These are phyloP conservation scores for Morbakka virulenta DNA, from an alignment of 30 jellyfish, hydroid and myxozoan genomes.

Conservation along the genomic window DNA sequence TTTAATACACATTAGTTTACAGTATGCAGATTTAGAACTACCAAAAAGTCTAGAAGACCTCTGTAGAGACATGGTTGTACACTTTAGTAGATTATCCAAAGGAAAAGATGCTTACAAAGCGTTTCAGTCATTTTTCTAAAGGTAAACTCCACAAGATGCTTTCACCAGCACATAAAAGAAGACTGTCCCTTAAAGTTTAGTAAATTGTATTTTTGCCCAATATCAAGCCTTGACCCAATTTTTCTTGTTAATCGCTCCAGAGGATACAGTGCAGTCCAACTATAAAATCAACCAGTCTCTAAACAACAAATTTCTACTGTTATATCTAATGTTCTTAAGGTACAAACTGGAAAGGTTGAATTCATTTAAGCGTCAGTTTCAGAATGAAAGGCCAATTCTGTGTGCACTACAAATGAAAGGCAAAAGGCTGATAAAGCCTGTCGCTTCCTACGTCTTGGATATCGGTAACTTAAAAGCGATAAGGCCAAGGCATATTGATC, in stretches of 20 bases:
- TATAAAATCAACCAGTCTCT: slow-evolving; percentile 9
- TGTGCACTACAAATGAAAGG: slow-evolving; percentile 16
- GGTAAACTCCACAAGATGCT: slow-evolving; percentile 52
- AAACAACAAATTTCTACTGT: slow-evolving; percentile 19
- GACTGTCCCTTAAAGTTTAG: slow-evolving; percentile 30
- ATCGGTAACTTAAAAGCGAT: neutral
- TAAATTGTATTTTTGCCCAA: slow-evolving; percentile 39
- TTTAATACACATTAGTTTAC: slow-evolving; percentile 44
- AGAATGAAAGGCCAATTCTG: slow-evolving; percentile 35
- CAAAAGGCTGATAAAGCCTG: neutral
- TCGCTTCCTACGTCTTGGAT: slow-evolving; percentile 22
- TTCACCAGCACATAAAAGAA: slow-evolving; percentile 52
- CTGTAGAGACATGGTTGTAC: slow-evolving; percentile 35
- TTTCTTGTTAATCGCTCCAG: slow-evolving; percentile 4
- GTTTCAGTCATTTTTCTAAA: slow-evolving; percentile 19
- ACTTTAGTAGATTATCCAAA: slow-evolving; percentile 41
- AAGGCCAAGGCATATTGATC: slow-evolving; percentile 9
- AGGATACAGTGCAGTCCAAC: slow-evolving; percentile 30
- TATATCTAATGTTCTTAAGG: slow-evolving; percentile 39
- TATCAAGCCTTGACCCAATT: slow-evolving; percentile 41
- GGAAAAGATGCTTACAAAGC: slow-evolving; percentile 32
- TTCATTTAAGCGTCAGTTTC: slow-evolving; percentile 43
- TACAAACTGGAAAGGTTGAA: slow-evolving; percentile 38
- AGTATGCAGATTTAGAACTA: slow-evolving; percentile 36
- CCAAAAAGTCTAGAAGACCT: slow-evolving; percentile 52